Evolutionary conservation across 2,888 invertebrate species (phyloP), one percentile per base, ranked within the genome.

Genomic region (Tenthredo distinguenda): DNA sequence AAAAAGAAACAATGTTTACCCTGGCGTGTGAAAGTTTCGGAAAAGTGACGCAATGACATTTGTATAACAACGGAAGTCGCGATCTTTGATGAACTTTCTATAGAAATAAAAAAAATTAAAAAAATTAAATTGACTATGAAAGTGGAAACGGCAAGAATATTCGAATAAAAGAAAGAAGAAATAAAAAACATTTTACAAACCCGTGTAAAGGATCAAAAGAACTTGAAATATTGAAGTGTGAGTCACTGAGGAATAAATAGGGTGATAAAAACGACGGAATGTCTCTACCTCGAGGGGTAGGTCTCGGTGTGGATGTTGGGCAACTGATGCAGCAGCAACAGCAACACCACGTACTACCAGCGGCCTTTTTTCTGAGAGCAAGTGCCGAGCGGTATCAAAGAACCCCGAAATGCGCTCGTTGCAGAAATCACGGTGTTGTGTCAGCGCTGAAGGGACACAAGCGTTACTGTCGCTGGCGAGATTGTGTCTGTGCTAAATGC

Each of bases 401-500:
- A 89, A 99, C 99, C 26, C 99, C 99, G 65, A 99, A 99, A 94
- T 99, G 99, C 94, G 99, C 99, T 86, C 95, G 99, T 84, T 99
- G 99, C 93, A 95, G 99, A 86, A 99, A 99, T 95, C 99, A 99
- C 95, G 99, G 99, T 89, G 98, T 99, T 88, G 99, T 99, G 86
- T 98, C 99, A 40, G 98, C 98, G 7, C 95, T 98, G 85, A 99
- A 99, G 94, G 98, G 98, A 0, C 98, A 98, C 95, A 98, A 98
- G 94, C 96, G 99, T 18, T 99, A 99, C 94, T 99, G 99, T 93
- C 96, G 99, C 86, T 99, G 99, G 99, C 95, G 98, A 87, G 99
- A 99, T 94, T 99, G 99, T 94, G 97, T 98, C 88, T 99, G 99
- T 94, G 98, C 99, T 85, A 99, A 99, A 94, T 99, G 99, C 94